Percentiles rank a stretch among this genome's conserved stretches.
phyloP scores from a whole-genome alignment of 2,888 invertebrate species.

The Drosophila melanocephala region DNA sequence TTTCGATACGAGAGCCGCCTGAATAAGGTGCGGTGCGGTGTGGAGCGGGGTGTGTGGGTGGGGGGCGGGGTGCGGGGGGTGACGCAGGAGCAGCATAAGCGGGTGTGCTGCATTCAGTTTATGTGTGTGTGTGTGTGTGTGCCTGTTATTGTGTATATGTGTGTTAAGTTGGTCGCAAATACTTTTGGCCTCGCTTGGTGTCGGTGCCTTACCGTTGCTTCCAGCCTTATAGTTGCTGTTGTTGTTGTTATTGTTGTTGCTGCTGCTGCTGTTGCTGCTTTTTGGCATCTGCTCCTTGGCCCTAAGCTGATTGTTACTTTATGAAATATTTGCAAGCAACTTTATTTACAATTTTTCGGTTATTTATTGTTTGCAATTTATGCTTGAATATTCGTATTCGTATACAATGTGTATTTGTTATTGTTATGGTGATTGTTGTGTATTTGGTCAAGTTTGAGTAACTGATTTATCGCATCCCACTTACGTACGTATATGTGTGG shows the following conservation, averaged over 20 bases:
- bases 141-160: conserved; percentile 36
- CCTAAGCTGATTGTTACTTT: conserved; percentile 81
- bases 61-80: conserved; percentile 2
- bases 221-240: conserved; percentile 45
- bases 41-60: background rate
- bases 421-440: conserved; percentile 44
- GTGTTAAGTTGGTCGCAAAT: conserved; percentile 77
- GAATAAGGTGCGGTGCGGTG: conserved; percentile 49
- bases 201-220: conserved; percentile 77
- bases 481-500: conserved; percentile 19
- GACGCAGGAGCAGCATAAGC: conserved; percentile 21
- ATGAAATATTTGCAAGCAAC: conserved; percentile 82
- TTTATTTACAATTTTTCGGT: conserved; percentile 83
- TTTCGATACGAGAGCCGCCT: conserved; percentile 72
- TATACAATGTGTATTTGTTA: conserved; percentile 17
- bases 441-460: conserved; percentile 76
- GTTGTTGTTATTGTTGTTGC: conserved; percentile 18
- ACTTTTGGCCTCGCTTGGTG: conserved; percentile 80
- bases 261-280: conserved; percentile 52
- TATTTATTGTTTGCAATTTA: conserved; percentile 83
- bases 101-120: conserved; percentile 51
- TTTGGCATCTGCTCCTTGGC: conserved; percentile 79
- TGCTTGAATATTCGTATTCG: conserved; percentile 64
- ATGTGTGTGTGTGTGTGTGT: conserved; percentile 28
- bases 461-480: conserved; percentile 66